Evolutionary conservation across 2,113 vertebrate species (phyloP).

Genomic region (Amblyopsis rosae): DNA sequence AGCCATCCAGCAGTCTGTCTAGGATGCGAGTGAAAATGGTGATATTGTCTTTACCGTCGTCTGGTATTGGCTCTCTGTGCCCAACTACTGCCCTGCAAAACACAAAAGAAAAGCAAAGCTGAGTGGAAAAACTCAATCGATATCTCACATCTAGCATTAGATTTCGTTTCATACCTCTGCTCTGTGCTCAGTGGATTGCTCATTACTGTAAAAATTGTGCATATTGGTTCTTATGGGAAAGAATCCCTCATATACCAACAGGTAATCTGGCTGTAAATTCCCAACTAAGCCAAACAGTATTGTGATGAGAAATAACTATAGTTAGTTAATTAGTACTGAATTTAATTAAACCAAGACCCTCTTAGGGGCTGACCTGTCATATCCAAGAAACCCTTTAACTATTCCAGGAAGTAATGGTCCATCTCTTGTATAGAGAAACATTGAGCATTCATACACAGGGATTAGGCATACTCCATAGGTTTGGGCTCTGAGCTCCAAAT

Average conservation of each 20-base stretch:
- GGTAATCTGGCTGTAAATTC: conserved; percentile 48
- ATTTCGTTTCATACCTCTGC: background rate
- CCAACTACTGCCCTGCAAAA: conserved; percentile 74
- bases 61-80: conserved; percentile 79
- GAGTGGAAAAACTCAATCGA: conserved; percentile 18
- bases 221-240: conserved; percentile 28
- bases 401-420: conserved; percentile 12
- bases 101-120: conserved; percentile 3
- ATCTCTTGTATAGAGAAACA: background rate
- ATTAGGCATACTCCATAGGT: too few relatives aligned
- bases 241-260: conserved; percentile 50
- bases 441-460: too few relatives aligned
- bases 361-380: conserved; percentile 53
- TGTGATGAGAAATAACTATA: conserved; percentile 52
- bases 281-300: conserved; percentile 52
- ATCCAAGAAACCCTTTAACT: conserved; percentile 52
- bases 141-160: conserved; percentile 11
- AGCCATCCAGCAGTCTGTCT: conserved; percentile 94
- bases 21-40: conserved; percentile 97
- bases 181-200: too few relatives aligned
- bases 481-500: too few relatives aligned
- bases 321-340: conserved; percentile 66
- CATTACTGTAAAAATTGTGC: too few relatives aligned
- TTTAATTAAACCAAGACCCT: conserved; percentile 72
- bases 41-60: conserved; percentile 96